Base-by-base conservation (phyloP, 2,797 vertebrate species). In the Myoxocephalus aenaeus region DNA sequence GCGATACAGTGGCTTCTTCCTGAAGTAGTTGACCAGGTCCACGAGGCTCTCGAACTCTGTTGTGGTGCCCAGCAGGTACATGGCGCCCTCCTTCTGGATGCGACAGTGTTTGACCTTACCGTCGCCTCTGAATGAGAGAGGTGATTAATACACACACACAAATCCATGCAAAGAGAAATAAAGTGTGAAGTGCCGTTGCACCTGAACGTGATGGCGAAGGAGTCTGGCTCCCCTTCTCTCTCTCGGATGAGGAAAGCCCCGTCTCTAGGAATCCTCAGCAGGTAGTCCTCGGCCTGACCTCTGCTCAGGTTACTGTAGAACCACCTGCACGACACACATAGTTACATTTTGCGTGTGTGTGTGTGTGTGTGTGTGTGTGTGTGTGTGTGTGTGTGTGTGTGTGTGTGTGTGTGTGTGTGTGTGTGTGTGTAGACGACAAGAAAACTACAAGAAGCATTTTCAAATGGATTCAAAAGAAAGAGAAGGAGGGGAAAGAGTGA, bases 201-300 rank as follows among this genome's bases (percentile, higher is more conserved):
- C 98, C 98, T 98, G 94, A 99, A 99, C 20, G 98, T 99, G 93
- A 99, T 98, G 88, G 98, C 98, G 5, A 95, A 99, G 0, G 97
- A 97, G 80, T 97, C 94, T 0, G 81, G 76, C 5, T 96, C 89
- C 71, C 90, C 96, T 27, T 99, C 97, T 85, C 97, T 95, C 89
- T 95, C 96, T 51, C 98, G 95, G 86, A 99, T 97, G 62, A 99
- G 95, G 89, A 99, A 99, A 20, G 98, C 98, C 84, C 98, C 98
- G 0, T 99, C 98, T 54, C 98, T 95, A 69, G 98, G 98, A 50
- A 99, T 97, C 84, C 96, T 86, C 94, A 98, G 94, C 77, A 99
- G 90, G 95, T 98, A 98, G 81, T 99, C 97, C 88, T 98, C 98
- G 0, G 98, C 97, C 81, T 99, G 96, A 3, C 97, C 98, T 8